These are phyloP conservation scores for Darevskia mixta DNA, from an alignment of 2,797 vertebrate genomes.

Conservation along the genomic window DNA sequence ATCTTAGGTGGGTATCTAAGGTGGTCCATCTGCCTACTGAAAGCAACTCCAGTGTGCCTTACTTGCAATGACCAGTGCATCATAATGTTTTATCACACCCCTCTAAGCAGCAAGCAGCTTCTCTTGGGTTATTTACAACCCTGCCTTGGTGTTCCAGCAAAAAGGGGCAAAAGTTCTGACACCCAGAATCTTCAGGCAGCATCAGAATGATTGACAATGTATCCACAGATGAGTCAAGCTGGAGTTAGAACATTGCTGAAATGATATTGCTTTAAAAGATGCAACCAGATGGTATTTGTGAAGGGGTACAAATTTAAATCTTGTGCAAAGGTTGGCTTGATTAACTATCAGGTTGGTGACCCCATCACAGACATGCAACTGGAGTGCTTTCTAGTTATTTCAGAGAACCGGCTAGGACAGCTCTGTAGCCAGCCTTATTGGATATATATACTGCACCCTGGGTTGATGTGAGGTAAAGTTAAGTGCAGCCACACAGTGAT, in stretches of 20 bases:
- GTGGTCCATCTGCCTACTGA: neutral
- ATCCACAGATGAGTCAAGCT: neutral
- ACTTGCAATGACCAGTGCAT: too few species aligned
- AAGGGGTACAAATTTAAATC: neutral
- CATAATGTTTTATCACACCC: neutral
- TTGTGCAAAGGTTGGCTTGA: neutral
- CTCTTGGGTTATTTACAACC: too few species aligned
- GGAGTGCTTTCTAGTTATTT: neutral
- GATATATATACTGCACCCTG: too few species aligned
- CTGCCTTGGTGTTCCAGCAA: neutral
- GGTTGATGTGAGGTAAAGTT: too few species aligned
- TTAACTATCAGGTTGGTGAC: neutral
- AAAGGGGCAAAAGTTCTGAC: too few species aligned
- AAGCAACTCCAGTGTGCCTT: neutral
- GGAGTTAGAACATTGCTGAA: neutral
- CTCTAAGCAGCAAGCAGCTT: neutral
- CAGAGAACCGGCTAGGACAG: neutral
- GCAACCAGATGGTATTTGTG: neutral
- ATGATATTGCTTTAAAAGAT: neutral
- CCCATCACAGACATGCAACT: neutral
- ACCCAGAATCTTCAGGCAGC: neutral
- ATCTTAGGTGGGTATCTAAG: too few species aligned
- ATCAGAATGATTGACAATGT: neutral
- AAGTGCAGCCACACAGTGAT: too few species aligned
- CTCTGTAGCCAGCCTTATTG: neutral